Conservation (phyloP, 2,113 vertebrate species). For the Chrysochloris asiatica region DNA sequence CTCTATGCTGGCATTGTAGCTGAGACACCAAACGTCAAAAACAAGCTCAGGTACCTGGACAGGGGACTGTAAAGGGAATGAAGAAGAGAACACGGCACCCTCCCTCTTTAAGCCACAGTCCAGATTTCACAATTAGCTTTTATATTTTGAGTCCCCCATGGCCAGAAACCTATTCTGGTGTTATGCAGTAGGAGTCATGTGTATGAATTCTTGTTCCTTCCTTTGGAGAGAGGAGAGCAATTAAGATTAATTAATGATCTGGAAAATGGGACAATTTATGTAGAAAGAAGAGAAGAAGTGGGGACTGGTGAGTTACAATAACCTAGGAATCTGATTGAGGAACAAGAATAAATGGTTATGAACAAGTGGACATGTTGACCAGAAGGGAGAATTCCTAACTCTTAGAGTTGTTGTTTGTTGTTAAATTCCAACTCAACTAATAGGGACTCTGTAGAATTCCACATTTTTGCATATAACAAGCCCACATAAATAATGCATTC, state of each 20-base stretch:
- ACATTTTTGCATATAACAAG: background rate
- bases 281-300: background rate
- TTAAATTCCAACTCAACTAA: too few species aligned
- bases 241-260: background rate
- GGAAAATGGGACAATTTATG: background rate
- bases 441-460: too few species aligned
- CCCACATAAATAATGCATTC: background rate
- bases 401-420: background rate
- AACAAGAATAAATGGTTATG: slow-evolving; percentile 26
- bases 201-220: background rate
- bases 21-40: slow-evolving; percentile 96
- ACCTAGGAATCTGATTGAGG: background rate
- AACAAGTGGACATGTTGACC: background rate
- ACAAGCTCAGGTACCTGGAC: slow-evolving; percentile 91
- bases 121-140: background rate
- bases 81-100: background rate
- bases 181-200: background rate
- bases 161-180: background rate
- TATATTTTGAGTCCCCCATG: background rate
- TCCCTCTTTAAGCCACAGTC: background rate
- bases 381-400: slow-evolving; percentile 10
- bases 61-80: background rate
- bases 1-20: slow-evolving; percentile 98
- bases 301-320: background rate
- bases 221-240: background rate